phyloP scores from a whole-genome alignment of 2,888 invertebrate species.

The Drosophila infuscata region DNA sequence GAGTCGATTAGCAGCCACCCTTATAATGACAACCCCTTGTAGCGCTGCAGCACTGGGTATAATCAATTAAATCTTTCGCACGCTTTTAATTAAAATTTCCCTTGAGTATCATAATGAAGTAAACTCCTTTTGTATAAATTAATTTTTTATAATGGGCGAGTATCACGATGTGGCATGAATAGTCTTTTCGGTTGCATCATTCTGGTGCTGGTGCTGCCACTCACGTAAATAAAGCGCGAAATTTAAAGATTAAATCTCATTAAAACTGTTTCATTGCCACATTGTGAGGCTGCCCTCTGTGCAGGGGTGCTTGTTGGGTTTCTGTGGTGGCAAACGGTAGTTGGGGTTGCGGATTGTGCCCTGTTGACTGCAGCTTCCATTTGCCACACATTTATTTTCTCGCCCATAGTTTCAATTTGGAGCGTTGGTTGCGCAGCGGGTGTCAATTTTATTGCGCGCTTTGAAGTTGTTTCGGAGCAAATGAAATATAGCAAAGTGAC shows the following conservation, averaged over 20 bases:
- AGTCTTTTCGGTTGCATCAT: conserved; percentile 45
- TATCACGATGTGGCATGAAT: conserved; percentile 40
- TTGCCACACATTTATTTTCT: conserved; percentile 75
- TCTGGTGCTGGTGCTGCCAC: conserved; percentile 17
- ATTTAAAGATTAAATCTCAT: conserved; percentile 79
- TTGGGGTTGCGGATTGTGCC: background rate
- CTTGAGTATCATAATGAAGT: conserved; percentile 70
- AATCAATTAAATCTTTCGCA: conserved; percentile 77
- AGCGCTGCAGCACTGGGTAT: conserved; percentile 41
- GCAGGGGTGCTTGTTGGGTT: conserved; percentile 9
- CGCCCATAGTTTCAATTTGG: conserved; percentile 73
- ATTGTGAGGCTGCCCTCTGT: conserved; percentile 16
- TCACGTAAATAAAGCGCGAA: conserved; percentile 76
- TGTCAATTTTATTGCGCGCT: conserved; percentile 76
- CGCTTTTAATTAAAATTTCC: conserved; percentile 77
- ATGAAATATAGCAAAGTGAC: conserved; percentile 27
- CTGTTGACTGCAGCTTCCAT: conserved; percentile 61
- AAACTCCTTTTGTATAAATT: conserved; percentile 53
- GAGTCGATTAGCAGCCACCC: background rate
- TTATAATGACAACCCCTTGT: conserved; percentile 2
- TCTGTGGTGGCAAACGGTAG: conserved; percentile 11
- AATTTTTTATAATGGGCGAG: conserved; percentile 5
- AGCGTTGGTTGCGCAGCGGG: conserved; percentile 68
- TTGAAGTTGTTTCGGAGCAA: conserved; percentile 63
- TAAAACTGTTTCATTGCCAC: conserved; percentile 76